These are phyloP conservation scores for Hyppa rectilinea DNA, from an alignment of 2,888 invertebrate species.

Conservation along the genomic window DNA sequence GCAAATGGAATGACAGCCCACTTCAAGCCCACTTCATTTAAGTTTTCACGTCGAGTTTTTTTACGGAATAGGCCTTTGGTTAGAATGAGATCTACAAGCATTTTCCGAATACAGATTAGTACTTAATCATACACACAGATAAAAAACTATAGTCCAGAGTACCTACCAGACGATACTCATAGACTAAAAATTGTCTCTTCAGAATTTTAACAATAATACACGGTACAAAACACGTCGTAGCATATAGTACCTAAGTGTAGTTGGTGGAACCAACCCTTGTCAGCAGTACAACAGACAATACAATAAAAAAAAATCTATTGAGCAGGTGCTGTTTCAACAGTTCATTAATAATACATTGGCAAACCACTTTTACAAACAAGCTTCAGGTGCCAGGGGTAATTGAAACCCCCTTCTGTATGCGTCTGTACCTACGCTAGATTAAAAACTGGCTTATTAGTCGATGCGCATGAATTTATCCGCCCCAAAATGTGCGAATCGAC, in stretches of 20 bases:
- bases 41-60: no score
- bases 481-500: no score
- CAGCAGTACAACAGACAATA: background rate
- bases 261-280: constrained; percentile 18
- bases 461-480: no score
- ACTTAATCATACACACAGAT: background rate
- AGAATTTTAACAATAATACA: background rate
- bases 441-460: no score
- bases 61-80: no score
- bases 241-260: constrained; percentile 10
- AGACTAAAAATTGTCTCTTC: background rate
- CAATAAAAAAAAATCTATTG: constrained; percentile 9
- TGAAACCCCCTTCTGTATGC: constrained; percentile 17
- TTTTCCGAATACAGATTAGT: background rate
- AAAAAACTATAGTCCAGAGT: background rate
- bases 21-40: no score
- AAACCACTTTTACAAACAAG: constrained; percentile 35
- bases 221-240: background rate
- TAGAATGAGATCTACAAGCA: background rate
- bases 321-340: constrained; percentile 55
- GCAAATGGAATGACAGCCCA: no score
- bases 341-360: constrained; percentile 61
- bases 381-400: constrained; percentile 26
- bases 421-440: constrained; percentile 20
- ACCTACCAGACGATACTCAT: background rate